Evolutionary conservation across 2,113 vertebrate species (phyloP).

Genomic region (Pleuronectes platessa): DNA sequence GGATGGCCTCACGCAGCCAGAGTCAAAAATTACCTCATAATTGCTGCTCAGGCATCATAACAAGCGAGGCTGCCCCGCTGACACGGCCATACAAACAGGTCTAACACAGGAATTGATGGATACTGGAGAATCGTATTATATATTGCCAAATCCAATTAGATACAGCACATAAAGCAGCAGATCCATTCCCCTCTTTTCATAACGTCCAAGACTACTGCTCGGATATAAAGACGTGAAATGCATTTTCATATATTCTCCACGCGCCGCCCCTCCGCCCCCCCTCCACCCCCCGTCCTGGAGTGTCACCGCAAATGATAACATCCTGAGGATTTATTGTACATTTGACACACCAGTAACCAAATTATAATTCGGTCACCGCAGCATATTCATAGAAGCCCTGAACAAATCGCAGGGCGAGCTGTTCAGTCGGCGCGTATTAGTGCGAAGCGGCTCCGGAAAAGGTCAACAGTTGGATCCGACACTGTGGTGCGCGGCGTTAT

Average conservation of each 20-base stretch:
- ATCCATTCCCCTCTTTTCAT: slow-evolving; percentile 79
- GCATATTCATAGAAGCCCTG: slow-evolving; percentile 61
- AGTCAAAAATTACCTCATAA: slow-evolving; percentile 85
- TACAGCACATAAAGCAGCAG: slow-evolving; percentile 83
- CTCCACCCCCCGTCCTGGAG: slow-evolving; percentile 29
- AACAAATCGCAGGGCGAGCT: slow-evolving; percentile 46
- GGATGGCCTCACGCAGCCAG: slow-evolving; percentile 77
- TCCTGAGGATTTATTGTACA: slow-evolving; percentile 81
- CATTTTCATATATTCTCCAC: slow-evolving; percentile 70
- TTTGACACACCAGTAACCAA: slow-evolving; percentile 81
- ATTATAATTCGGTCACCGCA: slow-evolving; percentile 76
- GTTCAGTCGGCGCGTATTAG: slow-evolving; percentile 59
- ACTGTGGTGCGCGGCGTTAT: slow-evolving; percentile 37
- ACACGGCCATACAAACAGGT: slow-evolving; percentile 78
- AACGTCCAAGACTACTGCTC: slow-evolving; percentile 66
- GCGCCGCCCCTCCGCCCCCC: background rate
- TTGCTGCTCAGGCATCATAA: slow-evolving; percentile 86
- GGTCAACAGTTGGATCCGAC: slow-evolving; percentile 66
- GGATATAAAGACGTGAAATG: slow-evolving; percentile 80
- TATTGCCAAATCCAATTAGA: slow-evolving; percentile 86
- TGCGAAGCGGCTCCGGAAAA: slow-evolving; percentile 28
- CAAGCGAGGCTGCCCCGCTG: slow-evolving; percentile 81
- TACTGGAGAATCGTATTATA: slow-evolving; percentile 80
- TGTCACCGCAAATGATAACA: slow-evolving; percentile 80
- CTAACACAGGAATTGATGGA: slow-evolving; percentile 81